Base-by-base conservation (phyloP, 2,113 vertebrate genomes). In the Mastomys coucha region DNA sequence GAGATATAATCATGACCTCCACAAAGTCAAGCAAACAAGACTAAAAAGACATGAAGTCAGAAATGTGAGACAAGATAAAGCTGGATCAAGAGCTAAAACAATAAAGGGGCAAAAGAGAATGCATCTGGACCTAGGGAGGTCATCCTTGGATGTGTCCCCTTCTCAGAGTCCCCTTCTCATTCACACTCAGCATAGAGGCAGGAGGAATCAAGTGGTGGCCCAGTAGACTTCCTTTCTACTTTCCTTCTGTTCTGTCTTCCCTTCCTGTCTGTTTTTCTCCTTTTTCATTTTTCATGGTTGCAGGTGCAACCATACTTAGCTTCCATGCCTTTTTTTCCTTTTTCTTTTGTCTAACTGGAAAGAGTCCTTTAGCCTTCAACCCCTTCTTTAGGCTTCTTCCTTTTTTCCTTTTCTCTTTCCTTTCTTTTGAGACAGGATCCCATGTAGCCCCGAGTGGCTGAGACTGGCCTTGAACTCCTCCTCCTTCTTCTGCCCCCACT, bases 71-170 rank as follows among this genome's bases (percentile, higher is more conserved):
- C 31, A 7, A 63, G 22, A 9, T 9, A 36, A 75, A 28, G 24
- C 11, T 70, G 28, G 16, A 0, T 0, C 22, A 77, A 70, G 49
- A 2, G 36, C 58, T 39, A 31, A 77, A 56, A 14, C 42, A 49
- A 39, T 0, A 0, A 73, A 82, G 56, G 80, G 4, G 3, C 14
- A 1, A 56, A 33, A 20, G 22, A 88, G 16, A 26, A 65, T 49
- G 28, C 45, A n/a, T 91, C 36, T 31, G 26, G 16, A 93, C 19
- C 51, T 72, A 91, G 39, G 76, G 5, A 58, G 78, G 28, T 51
- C 65, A 36, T 33, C 88, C n/a, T 5, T 0, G 1, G 4, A 26
- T 0, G 13, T 1, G 0, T 20, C 56, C 20, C 56, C 39, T 31
- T 84, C 24, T 65, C n/a, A 39, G 11, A 67, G 42, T 39, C 72